Conservation (phyloP, 2,113 vertebrate genomes). For the Dromiciops gliroides region DNA sequence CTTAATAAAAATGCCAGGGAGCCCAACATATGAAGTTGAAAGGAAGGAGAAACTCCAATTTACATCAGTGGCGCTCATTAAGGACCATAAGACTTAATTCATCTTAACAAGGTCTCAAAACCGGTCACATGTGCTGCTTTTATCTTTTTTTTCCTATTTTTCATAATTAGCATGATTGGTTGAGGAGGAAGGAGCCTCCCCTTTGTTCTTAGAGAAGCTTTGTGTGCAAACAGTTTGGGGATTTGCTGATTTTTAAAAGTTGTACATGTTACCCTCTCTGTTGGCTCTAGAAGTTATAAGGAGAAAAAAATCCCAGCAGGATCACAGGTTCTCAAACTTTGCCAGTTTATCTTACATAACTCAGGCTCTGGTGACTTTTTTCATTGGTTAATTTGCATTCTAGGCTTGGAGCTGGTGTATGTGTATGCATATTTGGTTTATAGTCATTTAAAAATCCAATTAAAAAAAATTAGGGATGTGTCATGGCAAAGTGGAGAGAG, state of each 20-base stretch:
- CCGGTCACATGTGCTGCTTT: background rate
- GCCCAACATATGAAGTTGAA: background rate
- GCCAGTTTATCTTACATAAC: background rate
- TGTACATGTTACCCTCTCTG: background rate
- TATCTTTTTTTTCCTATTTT: background rate
- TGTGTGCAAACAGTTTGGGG: background rate
- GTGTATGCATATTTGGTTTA: background rate
- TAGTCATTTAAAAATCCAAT: background rate
- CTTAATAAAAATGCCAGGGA: background rate
- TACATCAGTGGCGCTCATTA: background rate
- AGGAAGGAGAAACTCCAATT: background rate
- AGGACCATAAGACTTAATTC: background rate
- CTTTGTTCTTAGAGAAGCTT: background rate
- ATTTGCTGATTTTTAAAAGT: background rate
- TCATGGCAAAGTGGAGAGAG: background rate
- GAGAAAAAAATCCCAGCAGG: background rate
- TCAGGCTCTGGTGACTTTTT: background rate
- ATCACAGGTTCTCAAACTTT: background rate
- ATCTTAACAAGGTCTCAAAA: background rate
- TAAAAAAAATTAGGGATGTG: background rate
- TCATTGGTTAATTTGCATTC: background rate
- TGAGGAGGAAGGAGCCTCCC: background rate
- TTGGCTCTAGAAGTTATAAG: background rate
- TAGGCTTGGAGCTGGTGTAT: background rate
- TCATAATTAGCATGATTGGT: background rate